Percentiles rank a stretch among this genome's conserved stretches.
Evolutionary conservation across 2,797 vertebrate genomes (phyloP).

Genomic region (Pagetopsis macropterus): DNA sequence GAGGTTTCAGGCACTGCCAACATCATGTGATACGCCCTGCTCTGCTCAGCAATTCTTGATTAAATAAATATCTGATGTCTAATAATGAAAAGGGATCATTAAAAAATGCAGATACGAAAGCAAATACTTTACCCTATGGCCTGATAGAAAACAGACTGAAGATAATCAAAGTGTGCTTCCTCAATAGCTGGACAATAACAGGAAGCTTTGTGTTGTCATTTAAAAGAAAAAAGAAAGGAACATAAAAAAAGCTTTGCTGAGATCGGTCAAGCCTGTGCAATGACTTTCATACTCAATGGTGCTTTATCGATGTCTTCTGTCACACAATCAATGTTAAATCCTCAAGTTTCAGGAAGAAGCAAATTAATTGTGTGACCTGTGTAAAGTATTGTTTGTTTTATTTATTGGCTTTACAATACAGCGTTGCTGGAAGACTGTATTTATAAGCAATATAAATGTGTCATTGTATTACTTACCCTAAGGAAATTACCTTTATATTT

Average conservation of each 20-base stretch:
- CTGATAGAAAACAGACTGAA: slow-evolving; percentile 32
- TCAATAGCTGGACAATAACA: slow-evolving; percentile 44
- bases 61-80: slow-evolving; percentile 32
- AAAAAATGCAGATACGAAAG: slow-evolving; percentile 33
- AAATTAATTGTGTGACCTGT: slow-evolving; percentile 63
- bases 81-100: slow-evolving; percentile 62
- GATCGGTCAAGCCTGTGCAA: slow-evolving; percentile 35
- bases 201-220: slow-evolving; percentile 31
- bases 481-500: slow-evolving; percentile 47
- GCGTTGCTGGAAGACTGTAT: slow-evolving; percentile 76
- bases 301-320: slow-evolving; percentile 62
- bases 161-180: slow-evolving; percentile 37
- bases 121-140: slow-evolving; percentile 20
- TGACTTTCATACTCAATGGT: slow-evolving; percentile 58
- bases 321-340: slow-evolving; percentile 61
- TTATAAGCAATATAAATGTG: slow-evolving; percentile 69
- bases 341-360: slow-evolving; percentile 62
- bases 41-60: slow-evolving; percentile 35
- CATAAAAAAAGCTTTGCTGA: slow-evolving; percentile 31
- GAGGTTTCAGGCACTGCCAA: slow-evolving; percentile 33
- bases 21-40: slow-evolving; percentile 20
- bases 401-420: slow-evolving; percentile 83
- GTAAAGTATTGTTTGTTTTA: slow-evolving; percentile 80
- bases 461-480: slow-evolving; percentile 54
- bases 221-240: slow-evolving; percentile 23